Base-by-base conservation (phyloP, 2,113 vertebrate species). In the Suncus etruscus region DNA sequence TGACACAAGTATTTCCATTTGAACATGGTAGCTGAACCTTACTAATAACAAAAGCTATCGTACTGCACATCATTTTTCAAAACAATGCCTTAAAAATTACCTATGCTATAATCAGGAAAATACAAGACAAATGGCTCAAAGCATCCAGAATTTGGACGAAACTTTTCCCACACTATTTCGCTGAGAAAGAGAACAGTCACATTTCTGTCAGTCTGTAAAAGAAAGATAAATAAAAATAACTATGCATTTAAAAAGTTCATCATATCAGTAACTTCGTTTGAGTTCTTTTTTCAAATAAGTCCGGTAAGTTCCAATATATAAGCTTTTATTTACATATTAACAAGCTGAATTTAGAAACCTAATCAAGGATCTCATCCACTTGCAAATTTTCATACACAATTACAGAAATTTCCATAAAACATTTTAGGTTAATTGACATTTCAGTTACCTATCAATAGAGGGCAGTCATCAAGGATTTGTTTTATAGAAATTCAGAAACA, bases 91-190 rank as follows among this genome's bases (percentile, higher is more conserved):
- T 83, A 93, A 86, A 90, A 87, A 20, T 97, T 98, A 99, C 99
- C 99, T 98, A 99, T 99, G 94, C 98, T 99, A 97, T 99, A 99
- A 97, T 99, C 99, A 9, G 99, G 98, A 94, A 99, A 99, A 97
- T 99, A 98, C 77, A 99, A 97, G 86, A 98, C 98, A 76, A 99
- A 97, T 0, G 99, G 99, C 91, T 99, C 99, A 86, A 99, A 98
- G 86, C 99, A 99, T 87, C 99, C 99, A 0, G 96, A 98, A 91
- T 92, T 99, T 51, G 99, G 98, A 74, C 99, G 98, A 97, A 99
- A 99, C 58, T 98, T 98, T 89, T 99, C 99, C 99, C 99, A 99
- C 14, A 98, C 97, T 72, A 99, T 99, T 97, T 99, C 98, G 96
- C 98, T 99, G 89, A 99, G 98, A 92, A 99, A 97, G 89, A 99